These are phyloP conservation scores for Rhabditoides inermis DNA, from an alignment of 2,888 invertebrate species.

Conservation along the genomic window DNA sequence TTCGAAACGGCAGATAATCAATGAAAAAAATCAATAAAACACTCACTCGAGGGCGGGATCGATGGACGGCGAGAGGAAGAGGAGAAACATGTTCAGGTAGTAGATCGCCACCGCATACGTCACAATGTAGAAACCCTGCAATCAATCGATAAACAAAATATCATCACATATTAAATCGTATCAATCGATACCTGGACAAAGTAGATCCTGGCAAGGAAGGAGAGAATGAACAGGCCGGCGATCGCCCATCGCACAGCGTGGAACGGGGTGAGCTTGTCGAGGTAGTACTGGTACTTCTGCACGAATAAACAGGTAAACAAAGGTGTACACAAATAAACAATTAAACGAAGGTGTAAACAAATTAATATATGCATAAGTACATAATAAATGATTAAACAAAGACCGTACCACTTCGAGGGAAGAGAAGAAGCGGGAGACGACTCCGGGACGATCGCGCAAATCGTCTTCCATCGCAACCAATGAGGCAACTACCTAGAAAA, in stretches of 20 bases:
- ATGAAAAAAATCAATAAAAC: no score
- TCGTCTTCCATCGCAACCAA: slow-evolving; percentile 39
- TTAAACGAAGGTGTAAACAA: slow-evolving; percentile 1
- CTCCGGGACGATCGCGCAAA: slow-evolving; percentile 43
- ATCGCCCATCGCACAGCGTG: slow-evolving; percentile 46
- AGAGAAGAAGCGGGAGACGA: slow-evolving; percentile 38
- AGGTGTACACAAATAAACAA: not conserved
- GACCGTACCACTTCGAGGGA: slow-evolving; percentile 40
- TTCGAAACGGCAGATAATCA: no score
- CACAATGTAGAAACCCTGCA: slow-evolving; percentile 99
- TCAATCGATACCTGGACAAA: slow-evolving; percentile 54
- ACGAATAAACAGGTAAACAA: slow-evolving; percentile 16
- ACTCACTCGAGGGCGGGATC: slow-evolving; percentile 85
- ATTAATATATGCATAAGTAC: not conserved
- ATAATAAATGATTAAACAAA: not conserved
- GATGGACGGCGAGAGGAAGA: slow-evolving; percentile 97
- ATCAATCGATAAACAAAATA: slow-evolving; percentile 16
- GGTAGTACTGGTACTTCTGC: slow-evolving; percentile 51
- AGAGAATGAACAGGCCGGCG: slow-evolving; percentile 32
- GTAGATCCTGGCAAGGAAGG: slow-evolving; percentile 41
- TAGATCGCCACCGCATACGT: slow-evolving; percentile 98
- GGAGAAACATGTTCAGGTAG: slow-evolving; percentile 96
- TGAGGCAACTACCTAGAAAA: not conserved
- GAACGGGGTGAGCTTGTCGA: slow-evolving; percentile 50
- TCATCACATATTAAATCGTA: not conserved